Base-by-base conservation (phyloP, 2,888 invertebrate species). In the Entomobrya multifasciata region DNA sequence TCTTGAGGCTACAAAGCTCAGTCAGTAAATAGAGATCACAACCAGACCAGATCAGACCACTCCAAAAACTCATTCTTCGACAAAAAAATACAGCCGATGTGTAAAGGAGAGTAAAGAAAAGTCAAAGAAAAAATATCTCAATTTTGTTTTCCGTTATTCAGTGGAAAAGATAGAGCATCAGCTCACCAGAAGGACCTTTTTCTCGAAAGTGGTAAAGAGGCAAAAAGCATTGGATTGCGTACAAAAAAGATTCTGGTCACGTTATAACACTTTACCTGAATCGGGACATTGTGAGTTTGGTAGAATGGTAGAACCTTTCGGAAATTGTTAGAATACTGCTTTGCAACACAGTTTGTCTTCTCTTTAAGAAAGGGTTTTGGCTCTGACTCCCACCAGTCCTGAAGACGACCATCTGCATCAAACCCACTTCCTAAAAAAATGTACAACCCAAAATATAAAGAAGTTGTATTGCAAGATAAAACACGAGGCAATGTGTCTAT, bases 331-430 rank as follows among this genome's bases (percentile, higher is more conserved):
- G 93, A 92, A 90, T 93, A 93, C 49, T 93, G 93, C 70, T 92
- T 92, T 20, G 93, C 93, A 25, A 94, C 92, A 90, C 94, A 94
- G 86, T 93, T 92, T 82, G 93, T 92, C 88, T 93, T 92, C 20
- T 92, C 92, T 86, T 93, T 93, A 20, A 94, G 92, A 77, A 92
- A 92, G 62, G 92, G 92, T 90, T 93, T 92, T 1, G 93, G 92
- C 82, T 92, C 92, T 0, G 93, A 92, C 3, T 93, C 92, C 93
- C 93, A 93, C 93, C 93, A 93, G 15, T 92, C 91, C 89, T 91
- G 92, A 62, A 92, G 91, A 72, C 92, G 92, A 20, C 92, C 91
- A 67, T 92, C 92, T 0, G 92, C 92, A 91, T 93, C 92, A 76
- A 92, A 91, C 86, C 92, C 89, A 36, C 90, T 88, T 60, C 91